Base-by-base conservation (phyloP, 1,140 invertebrate species). In the Myzus persicae region DNA sequence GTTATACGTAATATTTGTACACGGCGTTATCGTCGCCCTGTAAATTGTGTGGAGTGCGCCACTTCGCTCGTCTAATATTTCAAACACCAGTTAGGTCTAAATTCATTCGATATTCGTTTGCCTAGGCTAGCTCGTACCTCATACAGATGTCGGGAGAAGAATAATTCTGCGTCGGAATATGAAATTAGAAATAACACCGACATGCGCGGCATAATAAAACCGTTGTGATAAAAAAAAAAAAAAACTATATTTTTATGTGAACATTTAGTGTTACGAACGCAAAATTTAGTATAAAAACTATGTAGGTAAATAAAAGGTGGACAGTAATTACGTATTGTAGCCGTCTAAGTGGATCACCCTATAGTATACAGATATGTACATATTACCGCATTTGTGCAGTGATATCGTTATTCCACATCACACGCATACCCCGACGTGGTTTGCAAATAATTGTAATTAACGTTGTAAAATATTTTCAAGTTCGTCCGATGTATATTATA, bases 371-470 rank as follows among this genome's bases (percentile, higher is more conserved):
- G 4, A 76, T 18, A 76, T 76, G 31, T n/a, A 76, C 59, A n/a
- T 36, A 76, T 76, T n/a, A 76, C 59, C 59, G 76, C 76, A 67
- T 67, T 67, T 67, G 59, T 67, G 59, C 59, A 38, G 36, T 38
- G 22, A 36, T 82, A 82, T 82, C 20, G 36, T 82, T 82, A 82
- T 82, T 82, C 36, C 76, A 38, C n/a, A 82, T 82, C 76, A 38
- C 36, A 24, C 6, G 14, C 20, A 7, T 7, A 81, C 36, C 36
- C 8, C 36, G 8, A 82, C 36, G 76, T 8, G 36, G 76, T 82
- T 82, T 82, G 36, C 24, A 82, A 82, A 76, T 76, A 82, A 76
- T 76, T 76, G 59, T 82, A 82, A 82, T 82, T 82, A 38, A 36
- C 36, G 76, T 22, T 38, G 22, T 81, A 36, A n/a, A 36, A 82